Percentiles rank a stretch among this genome's conserved stretches.
Evolutionary conservation across 2,113 vertebrate genomes (phyloP).

Genomic region (Polypterus bichir): DNA sequence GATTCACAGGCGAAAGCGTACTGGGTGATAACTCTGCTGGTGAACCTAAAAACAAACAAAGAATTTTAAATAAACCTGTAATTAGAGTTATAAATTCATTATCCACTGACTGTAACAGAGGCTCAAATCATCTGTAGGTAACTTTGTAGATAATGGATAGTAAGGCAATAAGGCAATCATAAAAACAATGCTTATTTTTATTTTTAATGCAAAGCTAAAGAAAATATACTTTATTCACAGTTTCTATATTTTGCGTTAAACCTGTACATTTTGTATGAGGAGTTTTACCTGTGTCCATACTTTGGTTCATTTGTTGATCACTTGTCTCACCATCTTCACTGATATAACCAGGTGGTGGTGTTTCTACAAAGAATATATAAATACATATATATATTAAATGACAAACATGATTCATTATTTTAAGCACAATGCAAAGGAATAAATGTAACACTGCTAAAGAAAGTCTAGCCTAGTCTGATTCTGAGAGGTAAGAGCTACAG

Average conservation of each 20-base stretch:
- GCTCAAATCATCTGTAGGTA: no score
- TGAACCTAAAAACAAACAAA: constrained; percentile 57
- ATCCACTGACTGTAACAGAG: no score
- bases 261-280: background rate
- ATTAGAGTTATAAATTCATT: no score
- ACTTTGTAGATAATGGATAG: no score
- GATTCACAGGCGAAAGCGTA: constrained; percentile 84
- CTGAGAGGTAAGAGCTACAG: no score
- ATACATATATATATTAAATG: background rate
- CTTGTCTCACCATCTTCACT: constrained; percentile 97
- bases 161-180: no score
- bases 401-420: constrained; percentile 3
- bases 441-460: no score
- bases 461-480: no score
- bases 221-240: no score
- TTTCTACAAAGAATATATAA: constrained; percentile 54
- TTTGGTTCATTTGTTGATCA: constrained; percentile 96
- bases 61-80: background rate
- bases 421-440: background rate
- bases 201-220: no score
- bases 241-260: background rate
- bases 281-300: constrained; percentile 87
- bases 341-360: constrained; percentile 92
- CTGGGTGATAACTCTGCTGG: constrained; percentile 91
- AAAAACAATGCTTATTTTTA: no score